Evolutionary conservation across 2,113 vertebrate species (phyloP).

Genomic region (Bubo blakistoni): DNA sequence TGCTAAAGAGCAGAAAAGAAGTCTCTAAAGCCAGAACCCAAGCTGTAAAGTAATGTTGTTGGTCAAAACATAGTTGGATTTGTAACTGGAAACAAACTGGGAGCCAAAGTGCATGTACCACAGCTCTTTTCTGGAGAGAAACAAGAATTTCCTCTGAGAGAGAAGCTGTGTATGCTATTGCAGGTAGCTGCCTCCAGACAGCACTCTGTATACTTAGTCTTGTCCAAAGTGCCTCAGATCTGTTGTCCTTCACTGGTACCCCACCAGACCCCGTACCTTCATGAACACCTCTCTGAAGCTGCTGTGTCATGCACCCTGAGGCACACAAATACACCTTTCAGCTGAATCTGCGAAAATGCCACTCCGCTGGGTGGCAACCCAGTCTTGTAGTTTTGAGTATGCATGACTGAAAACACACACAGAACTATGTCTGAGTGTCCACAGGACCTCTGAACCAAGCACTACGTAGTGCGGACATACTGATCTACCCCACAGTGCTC

Average conservation of each 20-base stretch:
- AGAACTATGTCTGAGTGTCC: neutral
- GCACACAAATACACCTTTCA: neutral
- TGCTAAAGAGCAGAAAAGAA: neutral
- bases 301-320: neutral
- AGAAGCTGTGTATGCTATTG: neutral
- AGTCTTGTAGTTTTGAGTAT: neutral
- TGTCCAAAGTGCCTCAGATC: neutral
- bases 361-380: neutral
- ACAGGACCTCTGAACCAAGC: neutral
- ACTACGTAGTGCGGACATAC: rapidly evolving
- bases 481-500: neutral
- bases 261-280: rapidly evolving
- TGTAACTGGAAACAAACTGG: neutral
- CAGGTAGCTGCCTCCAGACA: neutral
- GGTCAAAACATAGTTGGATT: neutral
- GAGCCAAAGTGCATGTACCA: neutral
- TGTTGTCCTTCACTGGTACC: neutral
- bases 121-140: neutral
- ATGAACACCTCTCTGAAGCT: neutral
- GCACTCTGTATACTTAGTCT: neutral
- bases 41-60: neutral
- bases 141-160: rapidly evolving
- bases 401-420: neutral
- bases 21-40: neutral
- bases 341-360: neutral